Conservation (phyloP, 2,888 invertebrate species). For the Drosophila pseudotalamancana region DNA sequence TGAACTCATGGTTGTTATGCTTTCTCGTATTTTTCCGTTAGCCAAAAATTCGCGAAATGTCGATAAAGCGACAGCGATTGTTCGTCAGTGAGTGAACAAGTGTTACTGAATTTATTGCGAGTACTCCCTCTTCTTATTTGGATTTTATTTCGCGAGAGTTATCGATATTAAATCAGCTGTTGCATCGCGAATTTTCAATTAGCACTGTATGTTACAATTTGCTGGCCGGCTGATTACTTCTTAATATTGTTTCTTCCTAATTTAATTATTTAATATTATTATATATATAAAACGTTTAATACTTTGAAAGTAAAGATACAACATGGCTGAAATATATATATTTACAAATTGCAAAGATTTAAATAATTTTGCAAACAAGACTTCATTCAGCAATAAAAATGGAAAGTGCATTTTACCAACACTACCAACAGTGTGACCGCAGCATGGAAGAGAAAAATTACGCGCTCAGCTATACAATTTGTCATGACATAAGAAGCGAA, state of each 20-base stretch:
- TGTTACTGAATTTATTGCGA: slow-evolving; percentile 25
- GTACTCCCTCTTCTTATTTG: not conserved
- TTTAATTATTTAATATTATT: not conserved
- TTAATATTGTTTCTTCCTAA: not conserved
- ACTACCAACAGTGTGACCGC: slow-evolving; percentile 48
- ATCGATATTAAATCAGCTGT: slow-evolving; percentile 33
- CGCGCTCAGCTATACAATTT: slow-evolving; percentile 37
- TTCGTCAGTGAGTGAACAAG: slow-evolving; percentile 13
- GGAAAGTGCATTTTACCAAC: slow-evolving; percentile 28
- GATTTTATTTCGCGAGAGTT: not conserved
- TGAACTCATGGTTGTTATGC: slow-evolving; percentile 36
- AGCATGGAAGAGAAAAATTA: slow-evolving; percentile 18
- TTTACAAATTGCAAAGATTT: not conserved
- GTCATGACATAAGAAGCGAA: slow-evolving; percentile 63
- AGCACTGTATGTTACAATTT: not conserved
- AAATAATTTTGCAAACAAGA: not conserved
- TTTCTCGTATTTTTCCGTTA: slow-evolving; percentile 6
- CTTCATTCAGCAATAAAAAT: not conserved
- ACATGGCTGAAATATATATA: too few species aligned
- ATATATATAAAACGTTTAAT: not conserved
- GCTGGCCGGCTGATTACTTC: too few species aligned
- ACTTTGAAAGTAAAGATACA: not conserved
- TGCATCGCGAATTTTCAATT: not conserved
- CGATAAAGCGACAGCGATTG: not conserved
- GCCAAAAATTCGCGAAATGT: slow-evolving; percentile 2